Conservation (phyloP, 2,888 invertebrate genomes). For the Cyrtodaria siliqua region DNA sequence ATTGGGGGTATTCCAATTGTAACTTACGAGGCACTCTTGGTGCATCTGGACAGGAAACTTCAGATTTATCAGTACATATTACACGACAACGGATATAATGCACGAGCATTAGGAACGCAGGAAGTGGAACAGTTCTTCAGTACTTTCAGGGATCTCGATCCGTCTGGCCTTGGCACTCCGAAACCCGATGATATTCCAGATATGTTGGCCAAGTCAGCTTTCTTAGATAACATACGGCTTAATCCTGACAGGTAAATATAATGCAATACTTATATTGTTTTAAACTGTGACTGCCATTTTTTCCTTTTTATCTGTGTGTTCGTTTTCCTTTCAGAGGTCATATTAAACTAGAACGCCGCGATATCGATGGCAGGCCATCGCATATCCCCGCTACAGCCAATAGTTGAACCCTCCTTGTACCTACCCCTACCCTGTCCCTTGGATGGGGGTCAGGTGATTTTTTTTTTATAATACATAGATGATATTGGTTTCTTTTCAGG, state of each 20-base stretch:
- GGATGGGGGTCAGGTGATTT: too few species aligned
- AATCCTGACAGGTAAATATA: constrained; percentile 16
- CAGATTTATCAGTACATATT: constrained; percentile 24
- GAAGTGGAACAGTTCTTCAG: constrained; percentile 44
- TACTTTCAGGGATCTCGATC: constrained; percentile 33
- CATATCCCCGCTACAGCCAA: too few species aligned
- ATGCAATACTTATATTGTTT: too few species aligned
- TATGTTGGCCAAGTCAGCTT: constrained; percentile 6
- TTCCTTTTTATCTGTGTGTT: too few species aligned
- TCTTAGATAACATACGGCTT: constrained; percentile 8
- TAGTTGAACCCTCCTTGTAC: too few species aligned
- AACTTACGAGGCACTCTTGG: constrained; percentile 32
- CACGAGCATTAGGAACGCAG: constrained; percentile 22
- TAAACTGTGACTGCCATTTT: too few species aligned
- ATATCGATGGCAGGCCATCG: too few species aligned
- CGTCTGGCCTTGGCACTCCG: constrained; percentile 32
- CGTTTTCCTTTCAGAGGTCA: too few species aligned
- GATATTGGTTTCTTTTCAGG: too few species aligned
- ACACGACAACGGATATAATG: constrained; percentile 15
- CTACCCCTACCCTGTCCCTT: too few species aligned
- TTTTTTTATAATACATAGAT: too few species aligned
- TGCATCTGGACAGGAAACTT: constrained; percentile 29
- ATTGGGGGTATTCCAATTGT: constrained; percentile 34
- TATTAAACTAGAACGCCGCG: too few species aligned
- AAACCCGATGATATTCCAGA: constrained; percentile 19